Evolutionary conservation across 2,113 vertebrate genomes (phyloP), one percentile per base, ranked within the genome.

Genomic region (Rafetus swinhoei): DNA sequence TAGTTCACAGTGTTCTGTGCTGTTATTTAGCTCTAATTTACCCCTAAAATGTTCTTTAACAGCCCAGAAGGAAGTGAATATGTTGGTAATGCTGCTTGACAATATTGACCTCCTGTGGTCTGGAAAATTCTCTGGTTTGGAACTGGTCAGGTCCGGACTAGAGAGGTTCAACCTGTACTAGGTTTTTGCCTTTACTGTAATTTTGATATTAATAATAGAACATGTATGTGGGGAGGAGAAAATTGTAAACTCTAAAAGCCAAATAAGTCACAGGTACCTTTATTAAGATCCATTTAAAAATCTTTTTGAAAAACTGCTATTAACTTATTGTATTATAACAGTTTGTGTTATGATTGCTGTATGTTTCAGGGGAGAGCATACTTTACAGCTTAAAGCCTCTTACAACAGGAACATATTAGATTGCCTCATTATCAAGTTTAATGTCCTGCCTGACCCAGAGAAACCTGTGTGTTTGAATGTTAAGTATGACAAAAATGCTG

Each of bases 361-460:
- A 2, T 93, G 27, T 96, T 97, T 90, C 96, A 99, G 99, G 92
- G 99, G 99, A 96, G 97, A 98, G 90, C 98, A 99, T 95, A 92
- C 86, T 85, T 91, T 99, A 22, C 97, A 97, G 18, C 94, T 99
- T 96, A 97, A 88, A 88, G 98, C 98, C 10, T 82, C 54, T 7
- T 97, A 98, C 91, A 98, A 98, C 94, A 98, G 95, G 83, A 98
- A 84, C 6, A 29, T 57, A 9, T 97, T 99, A 93, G 93, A 97
- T 54, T 98, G 99, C 86, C 98, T 98, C 69, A 27, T 94, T 60
- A 97, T 99, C 87, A 98, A 95, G 53, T 93, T 99, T 76, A 99
- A 97, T 52, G 96, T 99, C 89, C 94, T 99, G 81, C 98, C 99
- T 81, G 98, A 99, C 94, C 98, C 99, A 76, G 98, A 98, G 89